Percentiles rank a stretch among this genome's conserved stretches.
These are phyloP conservation scores for Tachuris rubrigastra DNA, from an alignment of 2,113 vertebrate species.

Conservation along the genomic window DNA sequence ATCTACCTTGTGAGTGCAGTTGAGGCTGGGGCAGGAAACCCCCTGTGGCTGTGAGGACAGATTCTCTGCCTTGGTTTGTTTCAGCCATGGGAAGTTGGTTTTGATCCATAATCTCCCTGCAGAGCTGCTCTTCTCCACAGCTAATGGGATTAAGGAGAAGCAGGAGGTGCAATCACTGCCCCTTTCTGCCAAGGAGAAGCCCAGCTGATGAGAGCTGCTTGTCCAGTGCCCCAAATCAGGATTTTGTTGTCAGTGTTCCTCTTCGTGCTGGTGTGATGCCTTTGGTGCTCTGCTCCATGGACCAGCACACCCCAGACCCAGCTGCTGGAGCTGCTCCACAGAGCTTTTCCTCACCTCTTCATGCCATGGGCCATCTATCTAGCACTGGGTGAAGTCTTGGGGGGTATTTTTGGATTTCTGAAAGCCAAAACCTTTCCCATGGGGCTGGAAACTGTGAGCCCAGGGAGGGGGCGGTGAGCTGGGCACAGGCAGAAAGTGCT, in stretches of 20 bases:
- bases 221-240: neutral
- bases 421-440: neutral
- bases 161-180: neutral
- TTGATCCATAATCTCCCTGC: neutral
- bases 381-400: neutral
- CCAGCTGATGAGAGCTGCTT: neutral
- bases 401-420: neutral
- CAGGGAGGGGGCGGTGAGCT: accelerated
- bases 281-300: neutral
- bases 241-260: accelerated
- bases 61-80: neutral
- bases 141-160: neutral
- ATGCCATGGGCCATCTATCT: accelerated
- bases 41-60: neutral
- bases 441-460: neutral
- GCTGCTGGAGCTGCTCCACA: neutral
- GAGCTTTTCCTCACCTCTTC: neutral
- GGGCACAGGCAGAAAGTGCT: neutral
- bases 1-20: neutral
- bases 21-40: neutral
- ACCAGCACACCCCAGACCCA: neutral
- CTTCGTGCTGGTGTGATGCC: neutral
- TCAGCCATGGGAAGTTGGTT: neutral
- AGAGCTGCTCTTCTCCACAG: neutral
- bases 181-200: neutral